Evolutionary conservation across 2,797 vertebrate species (phyloP), one percentile per base, ranked within the genome.

Genomic region (Enteromius trimaculatus): DNA sequence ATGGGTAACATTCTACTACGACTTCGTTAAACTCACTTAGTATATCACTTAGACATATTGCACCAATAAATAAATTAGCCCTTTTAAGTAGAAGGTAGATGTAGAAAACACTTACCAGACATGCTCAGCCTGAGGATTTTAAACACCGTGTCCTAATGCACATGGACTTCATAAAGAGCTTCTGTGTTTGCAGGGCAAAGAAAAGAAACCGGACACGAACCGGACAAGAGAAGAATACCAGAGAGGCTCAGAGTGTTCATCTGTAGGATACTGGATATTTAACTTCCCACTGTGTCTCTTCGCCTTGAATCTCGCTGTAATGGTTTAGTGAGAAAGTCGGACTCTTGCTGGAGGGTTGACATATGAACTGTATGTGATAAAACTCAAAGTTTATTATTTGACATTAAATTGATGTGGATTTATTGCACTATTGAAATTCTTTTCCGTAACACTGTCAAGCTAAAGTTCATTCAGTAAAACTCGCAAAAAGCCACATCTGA

Each of bases 201-300:
- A 78, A 83, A 53, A 90, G 89, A 90, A 86, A 87, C 84, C 81
- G 86, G 90, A 88, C 75, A 85, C 83, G 69, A 77, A 72, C 79
- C 91, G 89, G 87, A 84, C 84, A 86, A 86, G 55, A 88, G 88
- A 88, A 90, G 58, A 71, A 89, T 81, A 84, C 87, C 86, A 85
- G 81, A 86, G 80, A 88, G 87, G 88, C 86, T 85, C 69, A 60
- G 71, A 64, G 70, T 71, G 72, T n/a, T 75, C 89, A 77, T 88
- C 88, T 91, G 86, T 62, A 86, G 80, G 86, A 84, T 72, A 26
- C 51, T 74, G 64, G 78, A 82, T 66, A 71, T 83, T 65, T 66
- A 74, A 78, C 81, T 85, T 79, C 62, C 62, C 86, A 70, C 82
- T 79, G 44, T 71, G 80, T 66, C 29, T 58, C 17, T 75, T 77